Evolutionary conservation across 2,888 invertebrate species (phyloP).

Genomic region (Pimpla rufipes): DNA sequence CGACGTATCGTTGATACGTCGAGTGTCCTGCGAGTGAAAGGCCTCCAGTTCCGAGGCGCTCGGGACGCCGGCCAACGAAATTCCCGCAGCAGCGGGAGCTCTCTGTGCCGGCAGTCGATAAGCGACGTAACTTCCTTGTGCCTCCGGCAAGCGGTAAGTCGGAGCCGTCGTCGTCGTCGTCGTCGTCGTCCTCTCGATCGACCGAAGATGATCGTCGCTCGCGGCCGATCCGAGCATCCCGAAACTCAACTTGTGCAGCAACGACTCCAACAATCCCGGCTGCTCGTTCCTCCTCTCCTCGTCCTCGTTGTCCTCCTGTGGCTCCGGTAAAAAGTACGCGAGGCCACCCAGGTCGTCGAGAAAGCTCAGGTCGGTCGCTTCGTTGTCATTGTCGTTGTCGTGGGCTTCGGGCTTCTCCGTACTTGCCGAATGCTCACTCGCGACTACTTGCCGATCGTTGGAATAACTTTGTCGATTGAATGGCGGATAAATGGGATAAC

Average conservation of each 20-base stretch:
- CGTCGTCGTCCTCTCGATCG: no score
- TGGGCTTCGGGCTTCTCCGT: no score
- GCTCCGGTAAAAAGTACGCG: constrained; percentile 65
- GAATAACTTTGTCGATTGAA: neutral
- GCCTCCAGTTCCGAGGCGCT: neutral
- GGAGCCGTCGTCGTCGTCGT: constrained; percentile 14
- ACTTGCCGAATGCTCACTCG: neutral
- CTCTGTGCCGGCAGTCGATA: constrained; percentile 58
- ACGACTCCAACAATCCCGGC: constrained; percentile 45
- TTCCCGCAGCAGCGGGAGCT: neutral
- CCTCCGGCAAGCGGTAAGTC: constrained; percentile 54
- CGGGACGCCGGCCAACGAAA: neutral
- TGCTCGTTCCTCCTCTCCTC: neutral
- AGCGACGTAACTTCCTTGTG: constrained; percentile 30
- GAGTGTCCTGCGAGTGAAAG: constrained; percentile 31
- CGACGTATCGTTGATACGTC: no score
- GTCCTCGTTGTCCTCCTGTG: constrained; percentile 16
- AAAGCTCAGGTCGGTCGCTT: constrained; percentile 67
- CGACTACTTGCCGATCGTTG: neutral
- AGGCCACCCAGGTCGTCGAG: constrained; percentile 70
- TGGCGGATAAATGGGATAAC: neutral
- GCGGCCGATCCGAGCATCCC: constrained; percentile 39
- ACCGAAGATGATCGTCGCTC: constrained; percentile 1
- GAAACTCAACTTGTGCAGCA: constrained; percentile 51
- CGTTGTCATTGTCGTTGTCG: neutral